These are phyloP conservation scores for Carassius carassius DNA, from an alignment of 2,113 vertebrate species.

Conservation along the genomic window DNA sequence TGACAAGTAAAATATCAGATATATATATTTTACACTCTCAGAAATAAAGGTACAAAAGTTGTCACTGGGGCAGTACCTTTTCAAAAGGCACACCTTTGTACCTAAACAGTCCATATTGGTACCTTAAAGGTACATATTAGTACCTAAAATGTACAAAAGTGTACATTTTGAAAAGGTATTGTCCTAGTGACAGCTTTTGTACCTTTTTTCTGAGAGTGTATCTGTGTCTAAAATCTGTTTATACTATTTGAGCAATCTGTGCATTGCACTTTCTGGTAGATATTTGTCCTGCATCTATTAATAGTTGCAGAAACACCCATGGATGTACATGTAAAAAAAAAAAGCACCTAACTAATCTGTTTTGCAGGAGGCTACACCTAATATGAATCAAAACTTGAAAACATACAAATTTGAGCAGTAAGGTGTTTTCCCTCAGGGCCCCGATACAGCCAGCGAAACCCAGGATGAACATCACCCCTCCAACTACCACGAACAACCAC, in stretches of 20 bases:
- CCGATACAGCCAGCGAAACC: slow-evolving; percentile 90
- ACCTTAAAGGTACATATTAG: too few species aligned
- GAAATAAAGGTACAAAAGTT: too few species aligned
- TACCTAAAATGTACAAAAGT: too few species aligned
- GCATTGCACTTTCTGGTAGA: too few species aligned
- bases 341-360: neutral
- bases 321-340: neutral
- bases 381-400: neutral
- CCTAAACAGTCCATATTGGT: too few species aligned
- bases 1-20: too few species aligned
- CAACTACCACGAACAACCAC: slow-evolving; percentile 88
- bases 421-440: slow-evolving; percentile 86
- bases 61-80: too few species aligned
- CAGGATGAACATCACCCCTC: slow-evolving; percentile 90
- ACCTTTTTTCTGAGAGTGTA: neutral
- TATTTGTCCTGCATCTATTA: neutral
- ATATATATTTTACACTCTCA: too few species aligned
- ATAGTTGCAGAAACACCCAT: neutral
- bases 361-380: neutral
- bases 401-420: slow-evolving; percentile 90
- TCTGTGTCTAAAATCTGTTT: neutral
- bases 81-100: too few species aligned
- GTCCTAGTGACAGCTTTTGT: too few species aligned
- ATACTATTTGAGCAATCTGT: neutral
- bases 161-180: too few species aligned